A percentile compares a stretch with the other conserved stretches of the same genome.
phyloP scores from a whole-genome alignment of 2,888 invertebrate species.

The Linhomoeus sp. region DNA sequence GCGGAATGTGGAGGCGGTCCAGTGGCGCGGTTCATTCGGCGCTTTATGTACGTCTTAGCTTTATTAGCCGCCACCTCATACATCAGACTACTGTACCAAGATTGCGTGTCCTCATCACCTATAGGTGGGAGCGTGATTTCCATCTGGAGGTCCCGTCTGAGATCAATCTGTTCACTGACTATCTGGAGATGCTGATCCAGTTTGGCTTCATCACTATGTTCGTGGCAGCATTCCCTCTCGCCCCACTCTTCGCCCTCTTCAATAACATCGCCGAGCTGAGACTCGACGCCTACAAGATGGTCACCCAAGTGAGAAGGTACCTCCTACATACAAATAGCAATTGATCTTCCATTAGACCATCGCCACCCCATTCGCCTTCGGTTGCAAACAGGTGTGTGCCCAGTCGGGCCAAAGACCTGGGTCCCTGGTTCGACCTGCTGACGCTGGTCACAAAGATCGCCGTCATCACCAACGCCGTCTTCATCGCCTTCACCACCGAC shows the following conservation, averaged over 20 bases:
- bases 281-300: conserved; percentile 70
- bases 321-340: too few species aligned
- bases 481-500: conserved; percentile 86
- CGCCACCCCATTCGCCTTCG: too few species aligned
- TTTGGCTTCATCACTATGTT: conserved; percentile 92
- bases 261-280: conserved; percentile 87
- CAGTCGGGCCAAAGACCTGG: conserved; percentile 4
- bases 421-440: conserved; percentile 49
- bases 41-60: too few species aligned
- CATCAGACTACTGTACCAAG: too few species aligned
- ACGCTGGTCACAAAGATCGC: conserved; percentile 75
- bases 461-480: conserved; percentile 79
- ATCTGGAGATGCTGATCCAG: conserved; percentile 86
- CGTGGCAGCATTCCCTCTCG: conserved; percentile 83
- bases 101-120: too few species aligned
- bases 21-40: too few species aligned
- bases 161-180: conserved; percentile 42
- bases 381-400: conserved; percentile 5
- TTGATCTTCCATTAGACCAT: too few species aligned
- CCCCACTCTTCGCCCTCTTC: conserved; percentile 65
- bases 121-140: conserved; percentile 66
- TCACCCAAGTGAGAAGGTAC: conserved; percentile 50
- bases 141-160: conserved; percentile 63
- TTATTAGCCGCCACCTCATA: too few species aligned
- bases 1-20: too few species aligned